These are phyloP conservation scores for Girardinichthys multiradiatus DNA, from an alignment of 2,113 vertebrate species.

Conservation along the genomic window DNA sequence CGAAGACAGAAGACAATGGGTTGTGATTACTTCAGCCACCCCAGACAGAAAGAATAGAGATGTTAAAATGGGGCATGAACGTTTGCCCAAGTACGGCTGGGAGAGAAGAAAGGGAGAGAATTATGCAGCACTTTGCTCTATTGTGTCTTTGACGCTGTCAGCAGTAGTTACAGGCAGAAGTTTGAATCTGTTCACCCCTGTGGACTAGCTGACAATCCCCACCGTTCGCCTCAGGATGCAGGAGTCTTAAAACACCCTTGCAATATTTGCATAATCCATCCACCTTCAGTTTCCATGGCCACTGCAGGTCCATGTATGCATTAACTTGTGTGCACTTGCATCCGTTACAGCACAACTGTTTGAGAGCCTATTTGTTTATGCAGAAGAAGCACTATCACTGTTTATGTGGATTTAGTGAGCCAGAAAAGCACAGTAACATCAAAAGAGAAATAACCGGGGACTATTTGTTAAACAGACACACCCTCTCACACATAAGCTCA, in stretches of 20 bases:
- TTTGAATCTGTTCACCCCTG: constrained; percentile 31
- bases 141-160: constrained; percentile 35
- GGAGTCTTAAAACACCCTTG: constrained; percentile 14
- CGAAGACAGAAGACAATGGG: constrained; percentile 26
- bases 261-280: constrained; percentile 20
- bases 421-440: constrained; percentile 49
- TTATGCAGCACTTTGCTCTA: constrained; percentile 46
- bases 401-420: constrained; percentile 48
- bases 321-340: neutral
- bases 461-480: constrained; percentile 53
- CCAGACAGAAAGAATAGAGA: constrained; percentile 33
- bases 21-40: constrained; percentile 52
- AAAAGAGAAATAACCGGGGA: constrained; percentile 43
- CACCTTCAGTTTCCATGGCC: constrained; percentile 25
- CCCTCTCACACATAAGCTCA: constrained; percentile 33
- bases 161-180: constrained; percentile 25
- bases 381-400: constrained; percentile 10
- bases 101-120: constrained; percentile 38
- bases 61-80: constrained; percentile 46
- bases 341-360: constrained; percentile 5
- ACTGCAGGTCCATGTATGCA: constrained; percentile 1
- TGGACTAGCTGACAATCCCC: constrained; percentile 28
- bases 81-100: constrained; percentile 47
- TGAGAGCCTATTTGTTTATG: constrained; percentile 40
- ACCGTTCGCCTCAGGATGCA: neutral